Conservation (phyloP, 2,797 vertebrate genomes). For the Pterois miles region DNA sequence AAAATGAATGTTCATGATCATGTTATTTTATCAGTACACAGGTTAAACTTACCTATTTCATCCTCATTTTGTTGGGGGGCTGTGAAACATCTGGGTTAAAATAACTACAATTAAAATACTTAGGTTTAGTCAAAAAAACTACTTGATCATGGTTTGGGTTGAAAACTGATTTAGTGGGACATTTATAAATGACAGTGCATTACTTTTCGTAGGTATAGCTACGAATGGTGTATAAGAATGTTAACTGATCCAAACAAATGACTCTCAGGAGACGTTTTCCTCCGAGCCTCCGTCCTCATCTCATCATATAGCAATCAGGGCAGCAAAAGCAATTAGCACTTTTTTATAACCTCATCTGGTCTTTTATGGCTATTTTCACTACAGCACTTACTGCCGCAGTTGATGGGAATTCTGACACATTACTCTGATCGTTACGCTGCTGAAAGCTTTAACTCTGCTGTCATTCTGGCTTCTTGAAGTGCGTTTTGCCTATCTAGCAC, state of each 20-base stretch:
- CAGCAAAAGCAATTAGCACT: constrained; percentile 13
- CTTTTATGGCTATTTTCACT: not conserved
- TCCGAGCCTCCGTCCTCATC: constrained; percentile 2
- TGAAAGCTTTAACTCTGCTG: constrained; percentile 11
- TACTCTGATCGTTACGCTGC: not conserved
- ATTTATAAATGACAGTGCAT: too few species aligned
- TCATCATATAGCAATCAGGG: constrained; percentile 14
- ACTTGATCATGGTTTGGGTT: too few species aligned
- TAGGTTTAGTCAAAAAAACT: too few species aligned
- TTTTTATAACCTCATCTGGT: not conserved
- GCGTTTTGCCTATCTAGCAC: not conserved
- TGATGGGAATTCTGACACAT: constrained; percentile 9
- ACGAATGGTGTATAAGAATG: too few species aligned
- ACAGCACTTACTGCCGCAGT: not conserved
- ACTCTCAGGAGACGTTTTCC: constrained; percentile 1
- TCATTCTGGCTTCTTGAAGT: not conserved
- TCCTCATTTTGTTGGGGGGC: too few species aligned
- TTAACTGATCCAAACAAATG: not conserved
- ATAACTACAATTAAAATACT: too few species aligned
- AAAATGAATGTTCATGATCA: too few species aligned
- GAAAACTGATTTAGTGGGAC: too few species aligned
- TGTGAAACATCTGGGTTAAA: too few species aligned
- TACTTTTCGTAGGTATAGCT: too few species aligned
- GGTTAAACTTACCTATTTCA: too few species aligned
- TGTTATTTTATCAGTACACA: too few species aligned